Base-by-base conservation (phyloP, 1,140 invertebrate genomes). In the Drosophila biarmipes region DNA sequence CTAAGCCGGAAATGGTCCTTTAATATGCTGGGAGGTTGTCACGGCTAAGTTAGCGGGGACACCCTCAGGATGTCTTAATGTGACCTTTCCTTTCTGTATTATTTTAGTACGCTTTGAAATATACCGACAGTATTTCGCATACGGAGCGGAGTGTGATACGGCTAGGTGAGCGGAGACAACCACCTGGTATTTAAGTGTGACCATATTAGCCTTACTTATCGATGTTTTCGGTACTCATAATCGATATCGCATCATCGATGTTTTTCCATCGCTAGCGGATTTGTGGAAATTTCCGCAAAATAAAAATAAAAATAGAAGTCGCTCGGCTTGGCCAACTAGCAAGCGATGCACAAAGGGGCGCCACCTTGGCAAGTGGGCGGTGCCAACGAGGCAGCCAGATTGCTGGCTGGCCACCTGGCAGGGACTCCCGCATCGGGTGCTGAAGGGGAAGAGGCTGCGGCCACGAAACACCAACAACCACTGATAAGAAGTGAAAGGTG, bases 331-430 rank as follows among this genome's bases (percentile, higher is more conserved):
- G 46, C 24, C 14, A 74, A 57, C 43, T 55, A 64, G 76, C 84
- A 78, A 45, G 51, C 52, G 76, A 89, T 89, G 84, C 85, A 80
- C 77, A 89, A 89, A 80, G 81, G 76, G 62, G 85, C 76, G 64
- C 84, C 84, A 84, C 84, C 84, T 62, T 89, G 84, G 84, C 84
- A 77, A 71, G 63, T 59, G 34, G 45, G 31, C 27, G 35, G 24
- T 84, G 87, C 95, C 92, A 98, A 59, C 73, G 57, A 63, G 58
- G 58, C 68, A 73, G 17, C 53, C 24, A 38, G n/a, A 24, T 34
- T 31, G 24, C 24, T 2, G 42, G 40, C 54, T 4, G 15, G 56
- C 15, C 69, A 31, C 7, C 7, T 29, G 38, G 12, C 37, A 27
- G 24, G 40, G 38, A 49, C 15, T 17, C 8, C 46, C 46, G 10